Base-by-base conservation (phyloP, 2,797 vertebrate genomes). In the Sebastes paucispinis region DNA sequence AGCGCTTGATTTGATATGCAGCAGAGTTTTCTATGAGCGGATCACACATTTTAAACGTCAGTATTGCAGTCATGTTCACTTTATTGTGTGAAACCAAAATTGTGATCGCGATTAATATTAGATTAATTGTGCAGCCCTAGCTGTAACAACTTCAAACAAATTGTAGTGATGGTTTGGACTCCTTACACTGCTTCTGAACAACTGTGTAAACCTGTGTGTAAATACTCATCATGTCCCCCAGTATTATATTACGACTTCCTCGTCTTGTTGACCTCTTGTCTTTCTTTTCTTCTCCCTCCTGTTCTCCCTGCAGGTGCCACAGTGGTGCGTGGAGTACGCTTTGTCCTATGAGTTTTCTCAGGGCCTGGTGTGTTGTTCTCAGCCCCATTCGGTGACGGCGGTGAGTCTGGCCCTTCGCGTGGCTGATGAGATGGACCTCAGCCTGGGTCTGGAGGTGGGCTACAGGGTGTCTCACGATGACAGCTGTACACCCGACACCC, bases 371-470 rank as follows among this genome's bases (percentile, higher is more conserved):
- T 97, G 96, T 66, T 97, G 97, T 76, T 97, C 97, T 0, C 97
- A 99, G 87, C 98, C 98, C 1, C 92, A 97, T 73, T 94, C 96
- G 0, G 94, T 95, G 77, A 97, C 98, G 0, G 97, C 97, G 11
- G 92, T 95, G 75, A 98, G 97, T 90, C 91, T 99, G 83, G 96
- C 98, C 1, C 91, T 98, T 16, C 95, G 95, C 0, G 97, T 98
- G 86, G 98, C 98, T 0, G 98, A 99, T 7, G 98, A 99, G 92
- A 99, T 99, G 98, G 98, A 99, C 92, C 94, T 99, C 59, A 98
- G 97, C 65, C 88, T 99, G 90, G 98, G 98, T 67, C 96, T 98
- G 29, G 98, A 99, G 93, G 96, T 99, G 57, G 97, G 98, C 79
- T 99, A 99, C 94, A 95, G 96, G 32, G 96, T 98, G 68, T 95